Evolutionary conservation across 1,140 invertebrate species (phyloP).

Genomic region (Diorhabda elongata): DNA sequence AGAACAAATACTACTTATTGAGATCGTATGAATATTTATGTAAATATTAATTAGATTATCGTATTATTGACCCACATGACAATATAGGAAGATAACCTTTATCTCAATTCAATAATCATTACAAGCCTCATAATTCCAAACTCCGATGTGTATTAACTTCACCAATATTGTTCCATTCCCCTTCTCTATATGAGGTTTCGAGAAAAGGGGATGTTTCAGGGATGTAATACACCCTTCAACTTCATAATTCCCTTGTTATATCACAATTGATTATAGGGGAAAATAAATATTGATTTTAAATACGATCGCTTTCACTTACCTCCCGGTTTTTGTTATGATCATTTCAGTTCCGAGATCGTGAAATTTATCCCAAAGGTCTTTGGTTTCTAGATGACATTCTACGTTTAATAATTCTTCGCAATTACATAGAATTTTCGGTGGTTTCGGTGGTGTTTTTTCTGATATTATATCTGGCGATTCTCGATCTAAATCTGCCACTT

Average conservation of each 20-base stretch:
- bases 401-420: slow-evolving; percentile 79
- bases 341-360: slow-evolving; percentile 93
- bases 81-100: too few relatives aligned
- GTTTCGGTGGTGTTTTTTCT: slow-evolving; percentile 31
- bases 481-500: slow-evolving; percentile 40
- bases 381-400: slow-evolving; percentile 88
- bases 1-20: too few relatives aligned
- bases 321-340: slow-evolving; percentile 97
- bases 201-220: background rate
- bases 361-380: slow-evolving; percentile 92
- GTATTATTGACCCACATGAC: too few relatives aligned
- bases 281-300: too few relatives aligned
- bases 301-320: slow-evolving; percentile 58
- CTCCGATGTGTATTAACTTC: too few relatives aligned
- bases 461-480: slow-evolving; percentile 40
- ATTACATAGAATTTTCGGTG: slow-evolving; percentile 62
- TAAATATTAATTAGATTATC: too few relatives aligned
- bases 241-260: slow-evolving; percentile 15
- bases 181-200: background rate
- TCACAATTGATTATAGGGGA: slow-evolving; percentile 9
- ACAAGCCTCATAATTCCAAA: background rate
- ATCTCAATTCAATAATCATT: background rate
- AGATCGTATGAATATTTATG: too few relatives aligned
- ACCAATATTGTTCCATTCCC: background rate
- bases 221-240: background rate